phyloP scores from a whole-genome alignment of 2,888 invertebrate species.

The Troides oblongomaculatus region DNA sequence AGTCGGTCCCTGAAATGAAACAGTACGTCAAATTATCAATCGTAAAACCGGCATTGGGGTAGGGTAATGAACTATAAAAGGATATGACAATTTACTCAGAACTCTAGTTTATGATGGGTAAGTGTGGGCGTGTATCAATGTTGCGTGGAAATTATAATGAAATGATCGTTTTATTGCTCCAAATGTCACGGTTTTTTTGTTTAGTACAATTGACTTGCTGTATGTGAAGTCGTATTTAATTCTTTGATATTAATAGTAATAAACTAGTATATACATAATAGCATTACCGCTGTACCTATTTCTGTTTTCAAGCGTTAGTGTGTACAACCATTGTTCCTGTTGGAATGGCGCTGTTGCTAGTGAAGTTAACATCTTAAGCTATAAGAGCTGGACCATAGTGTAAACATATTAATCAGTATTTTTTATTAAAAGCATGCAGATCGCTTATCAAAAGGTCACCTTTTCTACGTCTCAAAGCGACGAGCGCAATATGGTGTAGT shows the following conservation, averaged over 20 bases:
- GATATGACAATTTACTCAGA: conserved; percentile 26
- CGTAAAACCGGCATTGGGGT: conserved; percentile 46
- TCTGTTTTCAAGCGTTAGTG: too few relatives aligned
- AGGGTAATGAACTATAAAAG: conserved; percentile 28
- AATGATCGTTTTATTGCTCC: conserved; percentile 65
- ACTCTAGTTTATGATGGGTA: conserved; percentile 37
- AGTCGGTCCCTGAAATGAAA: conserved; percentile 89
- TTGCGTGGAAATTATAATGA: conserved; percentile 53
- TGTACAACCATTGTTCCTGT: too few relatives aligned
- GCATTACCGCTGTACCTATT: too few relatives aligned
- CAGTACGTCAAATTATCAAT: conserved; percentile 38
- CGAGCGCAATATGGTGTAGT: too few relatives aligned
- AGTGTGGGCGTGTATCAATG: conserved; percentile 44
- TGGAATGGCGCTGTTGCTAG: too few relatives aligned
- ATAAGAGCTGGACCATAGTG: too few relatives aligned
- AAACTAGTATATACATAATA: not conserved
- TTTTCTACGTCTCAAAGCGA: too few relatives aligned
- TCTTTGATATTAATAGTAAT: not conserved
- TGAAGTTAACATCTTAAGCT: too few relatives aligned
- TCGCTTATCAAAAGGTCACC: too few relatives aligned
- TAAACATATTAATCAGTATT: too few relatives aligned
- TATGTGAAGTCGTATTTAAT: conserved; percentile 2
- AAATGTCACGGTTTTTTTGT: conserved; percentile 55
- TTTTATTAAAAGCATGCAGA: too few relatives aligned
- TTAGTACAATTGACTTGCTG: conserved; percentile 16